Evolutionary conservation across 2,888 invertebrate species (phyloP), one percentile per base, ranked within the genome.

Genomic region (Mellilla xanthometata): DNA sequence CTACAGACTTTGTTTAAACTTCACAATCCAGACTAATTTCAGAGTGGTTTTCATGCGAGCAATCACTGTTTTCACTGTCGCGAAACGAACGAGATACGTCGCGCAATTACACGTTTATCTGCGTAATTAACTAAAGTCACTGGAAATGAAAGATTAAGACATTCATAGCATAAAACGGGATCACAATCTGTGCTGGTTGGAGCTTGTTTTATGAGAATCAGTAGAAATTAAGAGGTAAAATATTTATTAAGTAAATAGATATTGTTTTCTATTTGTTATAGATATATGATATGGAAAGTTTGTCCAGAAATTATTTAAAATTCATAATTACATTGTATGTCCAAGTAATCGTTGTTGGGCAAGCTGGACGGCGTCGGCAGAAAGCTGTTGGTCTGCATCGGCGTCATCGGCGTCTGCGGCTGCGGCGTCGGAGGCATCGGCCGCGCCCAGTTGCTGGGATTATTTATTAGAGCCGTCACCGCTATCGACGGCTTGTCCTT

Each of bases 401-500:
- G 68, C 40, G 61, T 67, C 43, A 84, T 81, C 49, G 79, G 55
- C 34, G 64, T 56, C 58, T 68, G 50, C 33, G 65, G 67, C 54
- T 70, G 72, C 44, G 69, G 65, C 33, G 66, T 65, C 33, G 85
- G 81, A 51, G 81, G 65, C 65, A 80, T 75, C 56, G 78, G 78
- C 61, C 82, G 76, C 58, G 80, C 93, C 83, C 76, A 91, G 63
- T 92, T 91, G 93, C 93, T 93, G 1, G 41, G 38, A 12, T 48
- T 48, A 79, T 93, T 93, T 73, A 95, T 95, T 76, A 95, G 93
- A 68, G 95, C 95, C 70, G 95, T 94, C 74, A 95, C 95, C 77
- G 95, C 95, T 94, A 95, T 94, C 91, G 95, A 95, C 69, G 95
- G 95, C 80, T 95, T 95, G 85, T 95, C 95, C 89, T 95, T 95